Base-by-base conservation (phyloP, 2,113 vertebrate genomes). In the Gasterosteus nipponicus region DNA sequence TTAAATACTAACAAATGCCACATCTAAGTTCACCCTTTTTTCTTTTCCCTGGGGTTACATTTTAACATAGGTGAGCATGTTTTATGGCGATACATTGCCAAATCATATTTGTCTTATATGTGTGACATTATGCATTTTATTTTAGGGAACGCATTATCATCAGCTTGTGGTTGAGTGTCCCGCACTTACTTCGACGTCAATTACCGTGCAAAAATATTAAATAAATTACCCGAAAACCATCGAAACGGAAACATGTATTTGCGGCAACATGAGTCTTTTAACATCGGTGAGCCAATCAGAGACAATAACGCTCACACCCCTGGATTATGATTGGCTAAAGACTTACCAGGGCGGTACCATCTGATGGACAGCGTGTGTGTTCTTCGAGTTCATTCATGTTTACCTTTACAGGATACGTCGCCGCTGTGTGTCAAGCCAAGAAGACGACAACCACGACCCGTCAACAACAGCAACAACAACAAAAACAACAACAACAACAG, bases 251-350 rank as follows among this genome's bases (percentile, higher is more conserved):
- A 7, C 22, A 26, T 15, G 41, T 59, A 42, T 59, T 59, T 67
- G 39, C 69, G 41, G 53, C 1, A 56, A 3, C 31, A 7, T 35
- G 44, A 1, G 2, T 58, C 41, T 64, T 59, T 73, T 65, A 38
- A 60, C 60, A 62, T 59, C 38, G 59, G 12, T 65, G 60, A 80
- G 14, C 19, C 44, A 87, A 90, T 89, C 26, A 80, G 41, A 60
- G 5, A 18, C 3, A 10, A 57, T 41, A 7, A 5, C 14, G 2
- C 22, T 60, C 18, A 15, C 49, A 5, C 11, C 12, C 7, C 7
- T 12, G 26, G 53, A 22, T 39, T 66, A 0, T 79, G 86, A 90
- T 87, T 89, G 89, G 88, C 73, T 78, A 2, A 47, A 4, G 1
- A 10, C 4, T 0, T 2, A 7, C 10, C 4, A 0, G 53, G 22